Conservation (phyloP, 2,888 invertebrate species). For the Tricholauxania praeusta region DNA sequence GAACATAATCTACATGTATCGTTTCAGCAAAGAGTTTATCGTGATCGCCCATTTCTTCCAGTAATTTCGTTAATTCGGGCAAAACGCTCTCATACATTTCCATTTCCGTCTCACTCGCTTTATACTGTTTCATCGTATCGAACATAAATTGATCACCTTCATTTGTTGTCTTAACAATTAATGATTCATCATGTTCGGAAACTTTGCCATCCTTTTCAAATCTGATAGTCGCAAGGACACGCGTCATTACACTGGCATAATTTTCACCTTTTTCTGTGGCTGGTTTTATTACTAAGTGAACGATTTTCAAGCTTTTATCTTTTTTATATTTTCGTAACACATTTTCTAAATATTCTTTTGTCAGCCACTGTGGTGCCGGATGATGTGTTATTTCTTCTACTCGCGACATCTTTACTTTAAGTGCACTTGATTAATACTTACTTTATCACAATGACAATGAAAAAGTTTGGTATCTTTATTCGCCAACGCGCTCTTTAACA, state of each 20-base stretch:
- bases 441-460: no score
- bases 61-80: slow-evolving; percentile 52
- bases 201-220: slow-evolving; percentile 35
- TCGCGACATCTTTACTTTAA: no score
- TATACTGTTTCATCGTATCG: slow-evolving; percentile 50
- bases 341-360: slow-evolving; percentile 53
- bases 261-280: slow-evolving; percentile 60
- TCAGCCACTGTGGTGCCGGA: slow-evolving; percentile 51
- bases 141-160: slow-evolving; percentile 53
- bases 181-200: slow-evolving; percentile 47
- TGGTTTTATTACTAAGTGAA: slow-evolving; percentile 48
- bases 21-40: slow-evolving; percentile 58
- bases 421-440: no score
- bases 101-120: slow-evolving; percentile 58
- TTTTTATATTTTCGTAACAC: slow-evolving; percentile 51
- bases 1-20: slow-evolving; percentile 55
- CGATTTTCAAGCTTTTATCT: slow-evolving; percentile 50
- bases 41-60: slow-evolving; percentile 46
- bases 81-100: slow-evolving; percentile 58
- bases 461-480: no score
- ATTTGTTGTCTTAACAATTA: slow-evolving; percentile 56
- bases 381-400: no score
- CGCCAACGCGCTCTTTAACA: no score
- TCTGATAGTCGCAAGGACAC: slow-evolving; percentile 40
- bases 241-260: slow-evolving; percentile 57